These are phyloP conservation scores for Ciconia maguari DNA, from an alignment of 2,113 vertebrate species.

Conservation along the genomic window DNA sequence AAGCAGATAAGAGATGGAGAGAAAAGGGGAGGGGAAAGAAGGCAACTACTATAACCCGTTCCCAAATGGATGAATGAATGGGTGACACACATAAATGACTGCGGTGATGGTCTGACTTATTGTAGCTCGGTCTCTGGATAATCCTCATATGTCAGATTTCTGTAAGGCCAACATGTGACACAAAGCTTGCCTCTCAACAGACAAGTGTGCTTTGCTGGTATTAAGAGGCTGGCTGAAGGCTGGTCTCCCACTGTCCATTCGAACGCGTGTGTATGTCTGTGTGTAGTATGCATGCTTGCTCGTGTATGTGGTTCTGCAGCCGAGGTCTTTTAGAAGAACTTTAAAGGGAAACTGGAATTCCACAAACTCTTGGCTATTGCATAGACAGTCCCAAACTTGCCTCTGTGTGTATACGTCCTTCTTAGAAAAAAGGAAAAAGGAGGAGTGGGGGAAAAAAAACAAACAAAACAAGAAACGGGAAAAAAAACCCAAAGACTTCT, in stretches of 20 bases:
- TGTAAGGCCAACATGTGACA: constrained; percentile 78
- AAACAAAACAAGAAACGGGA: not conserved
- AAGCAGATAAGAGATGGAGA: not conserved
- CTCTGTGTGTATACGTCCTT: not conserved
- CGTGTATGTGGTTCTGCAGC: not conserved
- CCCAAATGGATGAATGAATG: constrained; percentile 22
- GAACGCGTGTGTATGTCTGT: not conserved
- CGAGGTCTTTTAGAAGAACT: constrained; percentile 4
- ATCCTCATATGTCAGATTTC: constrained; percentile 78
- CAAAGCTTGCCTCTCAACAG: constrained; percentile 65
- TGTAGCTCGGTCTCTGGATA: constrained; percentile 56
- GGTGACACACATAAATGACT: constrained; percentile 24
- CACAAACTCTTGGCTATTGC: not conserved
- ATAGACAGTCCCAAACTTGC: constrained; percentile 30
- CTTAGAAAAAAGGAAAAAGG: not conserved
- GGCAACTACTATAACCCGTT: not conserved
- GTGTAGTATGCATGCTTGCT: not conserved
- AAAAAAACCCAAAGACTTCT: not conserved
- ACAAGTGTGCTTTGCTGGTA: constrained; percentile 69
- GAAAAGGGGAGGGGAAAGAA: not conserved
- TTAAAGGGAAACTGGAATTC: constrained; percentile 17
- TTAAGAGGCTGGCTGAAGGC: constrained; percentile 67
- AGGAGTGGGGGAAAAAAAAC: not conserved
- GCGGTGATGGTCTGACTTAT: constrained; percentile 27
- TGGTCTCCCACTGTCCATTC: not conserved